These are phyloP conservation scores for Noctua janthe DNA, from an alignment of 2,888 invertebrate genomes.

Conservation along the genomic window DNA sequence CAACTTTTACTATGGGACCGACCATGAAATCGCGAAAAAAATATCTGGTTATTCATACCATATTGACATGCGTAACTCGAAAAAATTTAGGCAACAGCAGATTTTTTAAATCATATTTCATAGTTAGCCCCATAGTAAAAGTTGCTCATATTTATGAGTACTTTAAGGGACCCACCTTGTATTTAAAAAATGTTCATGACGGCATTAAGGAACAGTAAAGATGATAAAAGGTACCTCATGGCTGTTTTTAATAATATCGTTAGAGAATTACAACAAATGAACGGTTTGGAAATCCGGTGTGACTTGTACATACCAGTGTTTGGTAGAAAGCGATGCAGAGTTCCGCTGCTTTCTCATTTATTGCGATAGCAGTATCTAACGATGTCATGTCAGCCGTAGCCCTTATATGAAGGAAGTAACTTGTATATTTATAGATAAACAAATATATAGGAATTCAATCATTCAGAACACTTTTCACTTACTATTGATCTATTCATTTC, in stretches of 20 bases:
- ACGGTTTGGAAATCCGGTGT: slow-evolving; percentile 62
- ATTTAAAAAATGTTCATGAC: neutral
- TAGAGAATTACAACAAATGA: slow-evolving; percentile 15
- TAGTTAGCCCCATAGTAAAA: no score
- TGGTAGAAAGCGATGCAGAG: slow-evolving; percentile 63
- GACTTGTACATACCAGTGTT: slow-evolving; percentile 58
- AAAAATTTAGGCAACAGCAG: no score
- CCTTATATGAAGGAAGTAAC: slow-evolving; percentile 38
- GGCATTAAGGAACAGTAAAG: neutral
- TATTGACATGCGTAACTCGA: no score
- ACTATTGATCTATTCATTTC: neutral
- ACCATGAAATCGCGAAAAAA: no score
- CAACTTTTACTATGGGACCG: no score
- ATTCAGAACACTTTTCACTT: neutral
- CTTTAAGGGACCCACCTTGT: no score
- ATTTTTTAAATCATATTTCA: no score
- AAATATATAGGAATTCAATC: neutral
- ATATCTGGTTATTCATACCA: no score
- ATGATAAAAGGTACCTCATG: neutral
- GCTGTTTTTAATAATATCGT: slow-evolving; percentile 21
- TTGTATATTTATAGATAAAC: neutral
- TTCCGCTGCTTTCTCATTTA: slow-evolving; percentile 62
- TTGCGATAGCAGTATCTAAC: slow-evolving; percentile 41
- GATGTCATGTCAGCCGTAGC: slow-evolving; percentile 42
- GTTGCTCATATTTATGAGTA: no score